phyloP scores from a whole-genome alignment of 2,113 vertebrate genomes.

The Promerops cafer region DNA sequence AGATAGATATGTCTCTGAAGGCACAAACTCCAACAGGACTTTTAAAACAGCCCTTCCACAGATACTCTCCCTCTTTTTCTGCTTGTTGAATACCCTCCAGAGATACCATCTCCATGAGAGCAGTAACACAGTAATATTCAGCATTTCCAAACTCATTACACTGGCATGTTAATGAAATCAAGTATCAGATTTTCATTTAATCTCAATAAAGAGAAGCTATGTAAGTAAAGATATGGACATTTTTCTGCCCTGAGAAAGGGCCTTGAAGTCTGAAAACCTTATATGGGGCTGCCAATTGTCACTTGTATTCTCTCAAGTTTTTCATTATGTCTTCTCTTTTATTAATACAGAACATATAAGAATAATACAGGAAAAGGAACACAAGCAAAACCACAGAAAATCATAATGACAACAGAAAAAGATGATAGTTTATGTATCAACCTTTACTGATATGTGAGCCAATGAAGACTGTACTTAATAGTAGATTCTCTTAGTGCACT shows the following conservation, averaged over 20 bases:
- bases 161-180: not conserved
- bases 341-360: not conserved
- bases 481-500: not conserved
- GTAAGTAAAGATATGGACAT: not conserved
- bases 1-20: not conserved
- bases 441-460: not conserved
- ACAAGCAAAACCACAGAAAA: not conserved
- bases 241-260: not conserved
- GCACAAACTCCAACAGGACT: not conserved
- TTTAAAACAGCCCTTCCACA: not conserved
- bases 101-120: not conserved
- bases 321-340: not conserved
- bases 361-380: not conserved
- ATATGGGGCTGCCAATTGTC: not conserved
- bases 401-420: not conserved
- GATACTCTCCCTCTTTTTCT: not conserved
- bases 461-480: not conserved
- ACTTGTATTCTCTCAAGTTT: not conserved
- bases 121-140: not conserved
- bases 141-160: not conserved
- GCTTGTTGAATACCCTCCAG: not conserved
- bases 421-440: not conserved
- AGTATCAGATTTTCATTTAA: not conserved
- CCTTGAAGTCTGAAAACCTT: not conserved
- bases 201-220: not conserved